Percentiles rank a stretch among this genome's conserved stretches.
These are phyloP conservation scores for Dioctria linearis DNA, from an alignment of 2,888 invertebrate species.

Conservation along the genomic window DNA sequence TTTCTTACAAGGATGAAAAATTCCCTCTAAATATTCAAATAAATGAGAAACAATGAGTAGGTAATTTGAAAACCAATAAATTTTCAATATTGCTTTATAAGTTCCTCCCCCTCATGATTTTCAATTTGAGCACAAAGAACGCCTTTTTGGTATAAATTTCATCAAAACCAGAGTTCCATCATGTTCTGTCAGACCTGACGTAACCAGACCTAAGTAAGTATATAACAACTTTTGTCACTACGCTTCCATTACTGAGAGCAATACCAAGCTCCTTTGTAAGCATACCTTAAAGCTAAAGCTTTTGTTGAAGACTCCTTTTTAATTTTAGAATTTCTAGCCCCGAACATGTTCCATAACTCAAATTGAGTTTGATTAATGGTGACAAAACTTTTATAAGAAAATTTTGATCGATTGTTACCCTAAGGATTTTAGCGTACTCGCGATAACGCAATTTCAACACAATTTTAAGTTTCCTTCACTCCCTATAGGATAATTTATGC, in stretches of 20 bases:
- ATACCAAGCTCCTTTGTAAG: constrained; percentile 24
- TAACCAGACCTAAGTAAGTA: constrained; percentile 8
- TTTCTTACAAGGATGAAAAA: too few relatives aligned
- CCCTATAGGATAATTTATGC: background rate
- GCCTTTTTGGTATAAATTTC: constrained; percentile 7
- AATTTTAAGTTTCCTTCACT: background rate
- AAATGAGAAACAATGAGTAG: too few relatives aligned
- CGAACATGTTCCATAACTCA: constrained; percentile 43
- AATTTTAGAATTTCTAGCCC: constrained; percentile 7
- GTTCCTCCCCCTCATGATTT: too few relatives aligned
- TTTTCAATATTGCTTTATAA: too few relatives aligned
- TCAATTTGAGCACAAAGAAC: too few relatives aligned
- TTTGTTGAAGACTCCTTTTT: constrained; percentile 29
- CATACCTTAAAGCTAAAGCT: constrained; percentile 16
- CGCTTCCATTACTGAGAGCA: constrained; percentile 28
- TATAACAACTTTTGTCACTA: constrained; percentile 28
- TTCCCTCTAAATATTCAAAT: too few relatives aligned
- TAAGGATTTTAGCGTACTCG: constrained; percentile 15
- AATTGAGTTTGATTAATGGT: constrained; percentile 53
- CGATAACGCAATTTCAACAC: constrained; percentile 19
- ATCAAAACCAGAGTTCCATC: constrained; percentile 19
- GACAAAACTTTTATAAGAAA: constrained; percentile 55
- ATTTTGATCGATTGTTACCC: constrained; percentile 56
- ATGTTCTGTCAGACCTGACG: constrained; percentile 17
- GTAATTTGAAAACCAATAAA: too few relatives aligned